Conservation (phyloP, 2,888 invertebrate species). For the Ashinkailepas kermadecensis region DNA sequence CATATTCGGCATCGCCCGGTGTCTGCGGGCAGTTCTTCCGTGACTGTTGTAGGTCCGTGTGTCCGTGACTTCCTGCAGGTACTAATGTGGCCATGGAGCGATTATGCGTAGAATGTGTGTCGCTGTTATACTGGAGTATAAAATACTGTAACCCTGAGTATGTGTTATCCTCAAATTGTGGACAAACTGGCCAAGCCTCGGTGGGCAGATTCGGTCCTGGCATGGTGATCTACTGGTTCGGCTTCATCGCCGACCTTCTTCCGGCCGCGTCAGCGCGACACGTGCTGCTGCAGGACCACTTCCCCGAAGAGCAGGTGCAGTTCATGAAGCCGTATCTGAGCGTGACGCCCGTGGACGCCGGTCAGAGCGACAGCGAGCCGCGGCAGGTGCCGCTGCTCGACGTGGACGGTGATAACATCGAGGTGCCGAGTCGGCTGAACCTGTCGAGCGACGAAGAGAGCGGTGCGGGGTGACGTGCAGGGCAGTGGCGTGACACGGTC, state of each 20-base stretch:
- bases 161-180: too few species aligned
- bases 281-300: conserved; percentile 8
- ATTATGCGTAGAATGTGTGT: too few species aligned
- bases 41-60: too few species aligned
- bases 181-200: too few species aligned
- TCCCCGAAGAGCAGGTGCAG: conserved; percentile 7
- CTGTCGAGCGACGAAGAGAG: not conserved
- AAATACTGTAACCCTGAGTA: too few species aligned
- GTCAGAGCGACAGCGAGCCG: not conserved
- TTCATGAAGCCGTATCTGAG: not conserved
- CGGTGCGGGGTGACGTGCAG: not conserved
- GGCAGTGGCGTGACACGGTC: not conserved
- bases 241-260: conserved; percentile 51
- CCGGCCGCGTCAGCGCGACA: conserved; percentile 5
- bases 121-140: too few species aligned
- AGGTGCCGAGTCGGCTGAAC: not conserved
- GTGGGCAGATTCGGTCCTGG: conserved; percentile 74
- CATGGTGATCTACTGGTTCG: conserved; percentile 93
- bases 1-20: too few species aligned
- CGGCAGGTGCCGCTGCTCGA: not conserved
- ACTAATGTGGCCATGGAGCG: too few species aligned
- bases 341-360: conserved; percentile 2
- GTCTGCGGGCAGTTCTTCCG: too few species aligned
- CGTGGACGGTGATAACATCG: not conserved
- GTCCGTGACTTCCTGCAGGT: too few species aligned